Conservation (phyloP, 2,888 invertebrate genomes). For the Drosophila neutralis region DNA sequence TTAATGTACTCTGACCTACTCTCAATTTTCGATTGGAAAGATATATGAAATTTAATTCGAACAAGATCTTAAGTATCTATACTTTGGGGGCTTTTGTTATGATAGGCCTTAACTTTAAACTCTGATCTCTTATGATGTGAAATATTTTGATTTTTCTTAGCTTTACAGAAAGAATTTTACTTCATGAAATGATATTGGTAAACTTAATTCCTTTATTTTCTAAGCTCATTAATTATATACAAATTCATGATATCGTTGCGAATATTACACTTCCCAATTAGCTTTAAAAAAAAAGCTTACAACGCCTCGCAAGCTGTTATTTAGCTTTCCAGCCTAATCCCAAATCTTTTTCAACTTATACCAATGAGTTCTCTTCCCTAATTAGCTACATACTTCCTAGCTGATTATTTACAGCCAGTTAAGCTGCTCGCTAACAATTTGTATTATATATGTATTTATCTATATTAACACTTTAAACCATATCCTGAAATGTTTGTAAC, state of each 20-base stretch:
- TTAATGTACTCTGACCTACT: conserved; percentile 44
- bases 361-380: conserved; percentile 24
- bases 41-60: conserved; percentile 1
- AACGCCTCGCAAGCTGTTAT: conserved; percentile 34
- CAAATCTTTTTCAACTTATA: conserved; percentile 17
- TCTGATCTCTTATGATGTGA: conserved; percentile 16
- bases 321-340: conserved; percentile 25
- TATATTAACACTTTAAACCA: conserved; percentile 27
- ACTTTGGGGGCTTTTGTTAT: conserved; percentile 11
- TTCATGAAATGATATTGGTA: conserved; percentile 34
- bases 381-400: conserved; percentile 26
- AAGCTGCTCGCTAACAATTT: conserved; percentile 58
- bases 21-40: conserved; percentile 19
- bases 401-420: conserved; percentile 14
- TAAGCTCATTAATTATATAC: conserved; percentile 26
- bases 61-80: neutral
- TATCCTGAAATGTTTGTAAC: conserved; percentile 12
- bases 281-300: conserved; percentile 27
- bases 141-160: conserved; percentile 38
- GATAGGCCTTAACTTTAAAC: conserved; percentile 13
- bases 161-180: conserved; percentile 19
- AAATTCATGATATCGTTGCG: conserved; percentile 28
- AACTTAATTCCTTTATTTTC: conserved; percentile 21
- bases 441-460: conserved; percentile 55
- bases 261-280: conserved; percentile 33